Conservation (phyloP, 2,113 vertebrate species). For the Benitochromis conjunctus region DNA sequence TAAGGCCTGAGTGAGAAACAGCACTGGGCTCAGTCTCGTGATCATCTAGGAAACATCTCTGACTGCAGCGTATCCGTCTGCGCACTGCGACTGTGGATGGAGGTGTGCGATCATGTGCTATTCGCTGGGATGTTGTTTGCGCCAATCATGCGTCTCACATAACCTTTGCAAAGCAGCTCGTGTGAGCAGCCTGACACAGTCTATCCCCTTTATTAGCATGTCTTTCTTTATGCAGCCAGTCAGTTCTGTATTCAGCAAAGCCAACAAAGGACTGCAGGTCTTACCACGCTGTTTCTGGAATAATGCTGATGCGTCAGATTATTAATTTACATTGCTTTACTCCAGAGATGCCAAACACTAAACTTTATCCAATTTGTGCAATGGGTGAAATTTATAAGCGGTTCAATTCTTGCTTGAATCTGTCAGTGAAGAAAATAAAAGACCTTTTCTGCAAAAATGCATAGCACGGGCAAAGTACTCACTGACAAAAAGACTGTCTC, state of each 20-base stretch:
- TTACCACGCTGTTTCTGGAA: constrained; percentile 5
- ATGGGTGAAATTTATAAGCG: constrained; percentile 7
- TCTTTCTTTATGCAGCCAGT: background rate
- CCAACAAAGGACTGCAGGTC: background rate
- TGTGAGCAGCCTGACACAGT: background rate
- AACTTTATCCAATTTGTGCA: constrained; percentile 31
- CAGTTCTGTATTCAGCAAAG: background rate
- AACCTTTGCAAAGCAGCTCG: background rate
- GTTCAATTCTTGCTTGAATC: constrained; percentile 2
- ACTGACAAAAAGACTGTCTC: background rate
- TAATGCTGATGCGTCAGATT: constrained; percentile 30
- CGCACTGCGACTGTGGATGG: background rate
- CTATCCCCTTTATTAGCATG: background rate
- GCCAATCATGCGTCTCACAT: background rate
- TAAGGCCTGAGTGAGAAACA: constrained; percentile 30
- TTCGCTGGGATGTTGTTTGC: background rate
- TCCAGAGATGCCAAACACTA: constrained; percentile 22
- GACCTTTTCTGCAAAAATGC: constrained; percentile 16
- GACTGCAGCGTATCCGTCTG: background rate
- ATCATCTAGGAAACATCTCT: constrained; percentile 10
- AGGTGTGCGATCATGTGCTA: background rate
- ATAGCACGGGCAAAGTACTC: background rate
- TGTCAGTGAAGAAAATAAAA: constrained; percentile 26
- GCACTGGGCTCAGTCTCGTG: constrained; percentile 1
- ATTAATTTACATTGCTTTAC: constrained; percentile 7